Base-by-base conservation (phyloP, 2,797 vertebrate genomes). In the Etheostoma nigrum region DNA sequence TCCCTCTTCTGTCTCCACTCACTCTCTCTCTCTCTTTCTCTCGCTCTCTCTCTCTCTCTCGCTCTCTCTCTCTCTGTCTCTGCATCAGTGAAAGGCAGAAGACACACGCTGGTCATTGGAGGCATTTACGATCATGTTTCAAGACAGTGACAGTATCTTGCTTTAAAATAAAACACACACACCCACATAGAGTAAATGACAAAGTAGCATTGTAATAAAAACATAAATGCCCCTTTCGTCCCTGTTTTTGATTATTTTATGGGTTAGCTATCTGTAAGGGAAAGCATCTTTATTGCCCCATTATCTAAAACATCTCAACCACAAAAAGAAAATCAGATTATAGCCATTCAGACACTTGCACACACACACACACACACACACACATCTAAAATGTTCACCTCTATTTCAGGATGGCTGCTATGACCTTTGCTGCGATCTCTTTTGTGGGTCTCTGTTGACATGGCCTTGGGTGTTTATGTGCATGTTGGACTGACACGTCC, bases 361-460 rank as follows among this genome's bases (percentile, higher is more conserved):
- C n/a, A 36, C 27, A 25, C 19, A 45, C 23, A 25, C 15, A 45
- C 42, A 55, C 36, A 40, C 36, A 40, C 36, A 40, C 36, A 65
- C n/a, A 36, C 27, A 25, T 19, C 14, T 25, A 16, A 66, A 58
- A 70, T 65, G 47, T 61, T 70, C 11, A 33, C 70, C 51, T 64
- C 76, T 67, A 42, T 74, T 73, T 48, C 51, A 65, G 49, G 48
- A 69, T 42, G 48, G 44, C 68, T 18, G 4, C 57, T 21, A 4
- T 53, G 72, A 83, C 84, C 86, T 87, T 49, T 82, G 73, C 51
- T 49, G 57, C 67, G 80, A 85, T 92, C 88, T 89, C 63, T 51
- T 79, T 65, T 79, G 66, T 63, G 58, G 74, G 45, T 67, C 81
- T 87, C 84, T 92, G 89, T 88, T 92, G 88, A 93, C 85, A 80